Evolutionary conservation across 2,888 invertebrate species (phyloP), one percentile per base, ranked within the genome.

Genomic region (Agriopis marginaria): DNA sequence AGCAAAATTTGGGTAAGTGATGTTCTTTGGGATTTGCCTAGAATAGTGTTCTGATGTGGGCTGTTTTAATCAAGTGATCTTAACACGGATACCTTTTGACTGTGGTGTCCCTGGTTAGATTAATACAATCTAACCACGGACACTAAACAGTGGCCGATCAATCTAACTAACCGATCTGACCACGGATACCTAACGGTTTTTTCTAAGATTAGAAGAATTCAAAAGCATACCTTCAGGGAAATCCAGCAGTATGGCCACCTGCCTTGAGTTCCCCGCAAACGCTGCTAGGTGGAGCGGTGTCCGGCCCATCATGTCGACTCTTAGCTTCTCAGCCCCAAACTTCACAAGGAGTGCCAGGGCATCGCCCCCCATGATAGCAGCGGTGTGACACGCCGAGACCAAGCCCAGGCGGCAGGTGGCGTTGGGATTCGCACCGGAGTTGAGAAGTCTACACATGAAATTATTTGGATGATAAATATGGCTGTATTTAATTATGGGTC

Each of bases 281-380:
- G 94, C 93, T 0, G 95, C 95, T 7, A 95, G 78, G 67, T 95
- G 95, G 0, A 95, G 77, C 0, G 95, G 94, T 0, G 93, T 93
- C 32, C 94, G 81, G 0, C 95, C 94, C 5, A 89, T 83, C 11
- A 80, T 81, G 77, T 95, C 95, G 45, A 87, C 86, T 49, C 91
- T 81, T 45, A 88, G 84, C 64, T 89, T 88, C 71, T 92, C 91
- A 0, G 93, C 95, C 5, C 94, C 94, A 51, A 85, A 86, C 76
- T 91, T 89, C 63, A 95, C 75, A 51, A 95, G 89, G 1, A 91
- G 77, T 0, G 81, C 74, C 1, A 95, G 78, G 7, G 94, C 84
- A 12, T 91, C 90, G 0, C 87, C 88, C 0, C 93, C 95, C 0
- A 66, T 72, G 4, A 93, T 72, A 0, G 95, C 94, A 0, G 95